Evolutionary conservation across 1,140 invertebrate genomes (phyloP).

Genomic region (Drosophila arawakana): DNA sequence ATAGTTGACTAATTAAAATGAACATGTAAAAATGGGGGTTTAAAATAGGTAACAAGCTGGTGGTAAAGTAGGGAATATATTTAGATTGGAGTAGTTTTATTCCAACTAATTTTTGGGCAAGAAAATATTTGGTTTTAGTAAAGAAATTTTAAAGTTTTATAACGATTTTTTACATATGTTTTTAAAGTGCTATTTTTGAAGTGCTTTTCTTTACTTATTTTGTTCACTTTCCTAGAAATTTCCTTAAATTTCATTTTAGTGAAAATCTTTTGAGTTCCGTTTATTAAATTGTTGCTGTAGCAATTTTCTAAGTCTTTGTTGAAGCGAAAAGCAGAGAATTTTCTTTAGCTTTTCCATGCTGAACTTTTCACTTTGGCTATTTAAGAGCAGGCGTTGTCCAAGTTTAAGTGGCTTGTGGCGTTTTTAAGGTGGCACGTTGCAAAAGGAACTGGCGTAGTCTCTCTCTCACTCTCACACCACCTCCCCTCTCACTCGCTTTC

Average conservation of each 20-base stretch:
- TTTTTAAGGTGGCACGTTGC: conserved; percentile 40
- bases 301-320: not conserved
- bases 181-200: not conserved
- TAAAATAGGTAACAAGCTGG: not conserved
- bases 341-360: conserved; percentile 36
- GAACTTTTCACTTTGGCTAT: conserved; percentile 59
- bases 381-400: conserved; percentile 46
- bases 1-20: not conserved
- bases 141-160: no score
- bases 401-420: conserved; percentile 56
- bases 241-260: not conserved
- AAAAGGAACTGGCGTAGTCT: not conserved
- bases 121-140: no score
- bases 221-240: not conserved
- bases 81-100: no score
- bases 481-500: not conserved
- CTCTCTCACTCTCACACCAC: not conserved
- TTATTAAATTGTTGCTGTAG: conserved; percentile 10
- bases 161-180: no score
- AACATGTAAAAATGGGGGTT: not conserved
- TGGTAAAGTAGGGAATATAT: no score
- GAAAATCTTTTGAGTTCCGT: not conserved
- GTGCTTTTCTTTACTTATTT: not conserved
- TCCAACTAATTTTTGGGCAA: no score
- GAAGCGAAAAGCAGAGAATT: conserved; percentile 10